Percentiles rank a stretch among this genome's conserved stretches.
These are phyloP conservation scores for Daubentonia madagascariensis DNA, from an alignment of 2,113 vertebrate genomes.

Conservation along the genomic window DNA sequence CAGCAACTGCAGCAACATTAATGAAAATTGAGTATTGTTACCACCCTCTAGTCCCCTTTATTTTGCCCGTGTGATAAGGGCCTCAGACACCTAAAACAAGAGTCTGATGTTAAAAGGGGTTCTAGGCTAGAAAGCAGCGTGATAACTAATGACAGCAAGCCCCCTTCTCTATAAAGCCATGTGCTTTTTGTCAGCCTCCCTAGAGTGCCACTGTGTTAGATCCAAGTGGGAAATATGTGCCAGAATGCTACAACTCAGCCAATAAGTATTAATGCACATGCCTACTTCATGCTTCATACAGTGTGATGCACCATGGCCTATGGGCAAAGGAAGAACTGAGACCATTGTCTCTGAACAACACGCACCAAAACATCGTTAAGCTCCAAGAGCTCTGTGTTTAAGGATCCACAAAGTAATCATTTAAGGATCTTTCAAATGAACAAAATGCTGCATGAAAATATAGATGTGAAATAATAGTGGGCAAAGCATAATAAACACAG, in stretches of 20 bases:
- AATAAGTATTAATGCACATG: background rate
- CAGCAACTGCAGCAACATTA: background rate
- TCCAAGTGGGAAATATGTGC: background rate
- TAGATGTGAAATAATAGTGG: background rate
- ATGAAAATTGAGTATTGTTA: background rate
- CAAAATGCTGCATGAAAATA: background rate
- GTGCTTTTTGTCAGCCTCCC: background rate
- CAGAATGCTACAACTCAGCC: background rate
- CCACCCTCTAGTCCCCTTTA: background rate
- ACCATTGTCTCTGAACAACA: no score
- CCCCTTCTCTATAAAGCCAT: background rate
- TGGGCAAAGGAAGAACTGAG: background rate
- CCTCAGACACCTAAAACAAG: background rate
- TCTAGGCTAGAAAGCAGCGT: background rate
- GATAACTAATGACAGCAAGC: background rate
- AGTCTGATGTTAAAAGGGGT: background rate
- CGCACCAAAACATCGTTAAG: background rate
- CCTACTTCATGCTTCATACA: background rate
- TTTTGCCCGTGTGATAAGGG: background rate
- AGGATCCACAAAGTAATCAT: no score
- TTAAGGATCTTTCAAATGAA: background rate
- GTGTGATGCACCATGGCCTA: accelerated
- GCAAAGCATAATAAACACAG: background rate
- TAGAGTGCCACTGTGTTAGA: background rate
- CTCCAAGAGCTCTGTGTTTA: background rate